These are phyloP conservation scores for Telmatochromis sp. DNA, from an alignment of 2,113 vertebrate species.

Conservation along the genomic window DNA sequence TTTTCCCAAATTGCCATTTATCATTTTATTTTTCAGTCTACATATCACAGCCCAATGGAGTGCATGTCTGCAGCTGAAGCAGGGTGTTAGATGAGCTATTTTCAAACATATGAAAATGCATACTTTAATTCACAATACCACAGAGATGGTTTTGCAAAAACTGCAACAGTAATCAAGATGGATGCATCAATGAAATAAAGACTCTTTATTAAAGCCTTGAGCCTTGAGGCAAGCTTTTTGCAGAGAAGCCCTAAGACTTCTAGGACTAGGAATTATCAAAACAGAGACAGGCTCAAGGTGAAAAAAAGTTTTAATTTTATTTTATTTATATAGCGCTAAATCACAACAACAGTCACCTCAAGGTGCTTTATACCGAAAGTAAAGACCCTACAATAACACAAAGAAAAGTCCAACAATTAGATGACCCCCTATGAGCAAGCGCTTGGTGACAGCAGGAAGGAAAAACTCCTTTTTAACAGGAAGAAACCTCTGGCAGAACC, in stretches of 20 bases:
- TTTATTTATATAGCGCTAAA: neutral
- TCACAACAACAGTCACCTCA: neutral
- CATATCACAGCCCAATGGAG: too few relatives aligned
- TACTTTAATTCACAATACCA: neutral
- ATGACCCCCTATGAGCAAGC: neutral
- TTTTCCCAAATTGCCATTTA: neutral
- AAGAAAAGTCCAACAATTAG: neutral
- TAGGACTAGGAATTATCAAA: neutral
- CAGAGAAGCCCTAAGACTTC: neutral
- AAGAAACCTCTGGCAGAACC: accelerated
- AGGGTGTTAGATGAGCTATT: neutral
- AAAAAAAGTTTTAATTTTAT: neutral
- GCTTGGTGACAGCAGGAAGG: neutral
- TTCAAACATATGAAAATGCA: neutral
- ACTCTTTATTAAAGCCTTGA: neutral
- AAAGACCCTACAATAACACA: neutral
- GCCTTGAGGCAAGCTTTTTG: neutral
- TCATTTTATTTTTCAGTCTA: neutral
- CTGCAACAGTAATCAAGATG: neutral
- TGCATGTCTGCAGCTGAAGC: too few relatives aligned
- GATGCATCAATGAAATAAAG: neutral
- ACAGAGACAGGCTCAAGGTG: neutral
- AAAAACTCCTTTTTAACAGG: neutral
- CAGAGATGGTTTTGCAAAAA: neutral
- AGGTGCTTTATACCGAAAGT: neutral